phyloP scores from a whole-genome alignment of 2,113 vertebrate species.

The Mesembrinibis cayennensis region DNA sequence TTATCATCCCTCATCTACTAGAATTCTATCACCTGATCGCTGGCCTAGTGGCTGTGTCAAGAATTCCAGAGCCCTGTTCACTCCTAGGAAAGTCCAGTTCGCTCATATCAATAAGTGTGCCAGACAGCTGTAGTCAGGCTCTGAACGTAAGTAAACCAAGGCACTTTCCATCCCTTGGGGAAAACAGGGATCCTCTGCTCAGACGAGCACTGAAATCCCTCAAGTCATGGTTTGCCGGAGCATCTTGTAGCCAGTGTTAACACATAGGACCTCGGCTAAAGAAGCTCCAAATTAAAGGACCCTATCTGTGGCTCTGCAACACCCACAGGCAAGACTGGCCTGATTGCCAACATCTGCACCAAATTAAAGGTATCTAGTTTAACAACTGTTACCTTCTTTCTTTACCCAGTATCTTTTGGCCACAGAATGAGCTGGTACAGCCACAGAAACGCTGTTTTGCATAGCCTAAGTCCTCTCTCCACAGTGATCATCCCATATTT shows the following conservation, averaged over 20 bases:
- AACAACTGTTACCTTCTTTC: neutral
- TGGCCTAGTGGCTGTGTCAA: neutral
- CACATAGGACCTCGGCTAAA: neutral
- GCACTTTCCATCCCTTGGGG: neutral
- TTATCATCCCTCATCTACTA: neutral
- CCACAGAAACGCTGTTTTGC: neutral
- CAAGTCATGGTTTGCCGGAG: neutral
- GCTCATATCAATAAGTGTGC: rapidly evolving
- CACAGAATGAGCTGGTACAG: neutral
- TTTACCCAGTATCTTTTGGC: neutral
- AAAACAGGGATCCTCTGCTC: neutral
- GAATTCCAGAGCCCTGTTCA: neutral
- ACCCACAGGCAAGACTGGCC: neutral
- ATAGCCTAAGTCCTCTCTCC: neutral
- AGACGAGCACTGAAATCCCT: neutral
- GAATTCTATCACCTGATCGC: neutral
- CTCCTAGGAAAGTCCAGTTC: neutral
- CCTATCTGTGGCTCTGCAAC: neutral
- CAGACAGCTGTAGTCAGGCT: neutral
- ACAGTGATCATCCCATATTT: neutral
- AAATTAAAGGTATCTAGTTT: neutral
- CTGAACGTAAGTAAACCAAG: neutral
- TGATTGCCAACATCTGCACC: neutral
- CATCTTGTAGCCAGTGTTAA: neutral
- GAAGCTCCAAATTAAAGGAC: neutral